phyloP scores from a whole-genome alignment of 2,888 invertebrate species.

The Drosophila quinaria region DNA sequence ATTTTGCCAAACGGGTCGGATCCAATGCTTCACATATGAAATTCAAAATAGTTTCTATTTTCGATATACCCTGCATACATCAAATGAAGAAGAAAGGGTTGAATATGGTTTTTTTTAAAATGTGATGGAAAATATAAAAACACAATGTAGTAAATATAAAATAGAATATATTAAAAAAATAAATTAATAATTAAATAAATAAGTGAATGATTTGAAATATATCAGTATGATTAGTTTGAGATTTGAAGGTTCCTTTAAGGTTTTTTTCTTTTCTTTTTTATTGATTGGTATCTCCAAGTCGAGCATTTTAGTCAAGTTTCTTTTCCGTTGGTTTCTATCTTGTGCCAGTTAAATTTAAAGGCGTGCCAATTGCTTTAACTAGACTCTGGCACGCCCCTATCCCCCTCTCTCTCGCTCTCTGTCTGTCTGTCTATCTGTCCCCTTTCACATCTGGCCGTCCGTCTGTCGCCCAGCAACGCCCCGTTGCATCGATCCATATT shows the following conservation, averaged over 20 bases:
- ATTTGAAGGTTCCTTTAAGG: no score
- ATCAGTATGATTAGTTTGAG: no score
- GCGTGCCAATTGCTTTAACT: conserved; percentile 46
- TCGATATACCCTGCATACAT: not conserved
- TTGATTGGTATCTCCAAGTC: conserved; percentile 2
- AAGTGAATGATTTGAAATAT: no score
- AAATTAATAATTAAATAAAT: no score
- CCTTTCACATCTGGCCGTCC: not conserved
- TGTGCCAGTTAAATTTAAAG: conserved; percentile 26
- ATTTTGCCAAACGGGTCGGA: conserved; percentile 44
- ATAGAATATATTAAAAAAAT: no score
- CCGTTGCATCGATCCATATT: conserved; percentile 47
- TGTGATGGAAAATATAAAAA: no score
- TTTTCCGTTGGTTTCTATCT: conserved; percentile 2
- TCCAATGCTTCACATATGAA: conserved; percentile 26
- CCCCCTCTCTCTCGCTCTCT: not conserved
- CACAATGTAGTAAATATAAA: no score
- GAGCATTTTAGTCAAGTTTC: not conserved
- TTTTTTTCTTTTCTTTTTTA: no score
- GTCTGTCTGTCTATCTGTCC: not conserved
- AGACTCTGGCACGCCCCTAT: conserved; percentile 24
- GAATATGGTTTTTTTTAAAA: no score
- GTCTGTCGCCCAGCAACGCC: conserved; percentile 4
- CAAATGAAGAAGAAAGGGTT: not conserved
- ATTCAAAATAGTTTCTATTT: conserved; percentile 33